A percentile compares a stretch with the other conserved stretches of the same genome.
phyloP scores from a whole-genome alignment of 2,888 invertebrate genomes.

The Clusia tigrina region DNA sequence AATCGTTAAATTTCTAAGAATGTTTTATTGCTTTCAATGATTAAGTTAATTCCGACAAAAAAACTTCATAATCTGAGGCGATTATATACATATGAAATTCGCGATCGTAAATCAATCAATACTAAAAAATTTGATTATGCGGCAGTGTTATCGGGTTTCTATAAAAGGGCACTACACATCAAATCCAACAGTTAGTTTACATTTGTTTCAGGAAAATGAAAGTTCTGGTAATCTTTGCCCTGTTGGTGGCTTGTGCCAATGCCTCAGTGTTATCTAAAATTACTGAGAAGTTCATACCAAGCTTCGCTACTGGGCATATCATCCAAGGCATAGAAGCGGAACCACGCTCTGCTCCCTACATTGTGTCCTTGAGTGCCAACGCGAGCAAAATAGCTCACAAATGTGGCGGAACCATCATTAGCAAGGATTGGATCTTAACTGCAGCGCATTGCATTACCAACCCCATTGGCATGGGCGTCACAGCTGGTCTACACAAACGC shows the following conservation, averaged over 20 bases:
- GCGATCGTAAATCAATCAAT: no score
- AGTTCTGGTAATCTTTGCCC: constrained; percentile 43
- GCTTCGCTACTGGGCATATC: constrained; percentile 52
- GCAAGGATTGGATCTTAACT: constrained; percentile 61
- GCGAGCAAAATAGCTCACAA: constrained; percentile 51
- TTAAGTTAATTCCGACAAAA: no score
- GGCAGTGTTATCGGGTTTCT: no score
- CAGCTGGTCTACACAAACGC: constrained; percentile 64
- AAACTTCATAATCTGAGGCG: no score
- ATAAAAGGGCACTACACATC: no score
- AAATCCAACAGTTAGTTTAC: no score
- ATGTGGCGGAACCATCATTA: constrained; percentile 65
- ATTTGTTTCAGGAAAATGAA: constrained; percentile 44
- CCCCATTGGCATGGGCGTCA: constrained; percentile 50
- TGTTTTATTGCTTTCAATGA: no score
- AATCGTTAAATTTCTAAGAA: no score
- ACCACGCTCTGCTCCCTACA: constrained; percentile 64
- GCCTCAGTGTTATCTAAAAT: constrained; percentile 42
- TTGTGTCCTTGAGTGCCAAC: constrained; percentile 60
- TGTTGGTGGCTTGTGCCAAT: constrained; percentile 46
- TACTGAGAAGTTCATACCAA: constrained; percentile 45
- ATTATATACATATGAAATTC: no score
- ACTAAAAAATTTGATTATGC: no score
- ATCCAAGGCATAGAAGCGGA: constrained; percentile 61
- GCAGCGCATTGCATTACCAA: constrained; percentile 58